A percentile compares a stretch with the other conserved stretches of the same genome.
phyloP scores from a whole-genome alignment of 2,888 invertebrate genomes.

The Andrena minutula region DNA sequence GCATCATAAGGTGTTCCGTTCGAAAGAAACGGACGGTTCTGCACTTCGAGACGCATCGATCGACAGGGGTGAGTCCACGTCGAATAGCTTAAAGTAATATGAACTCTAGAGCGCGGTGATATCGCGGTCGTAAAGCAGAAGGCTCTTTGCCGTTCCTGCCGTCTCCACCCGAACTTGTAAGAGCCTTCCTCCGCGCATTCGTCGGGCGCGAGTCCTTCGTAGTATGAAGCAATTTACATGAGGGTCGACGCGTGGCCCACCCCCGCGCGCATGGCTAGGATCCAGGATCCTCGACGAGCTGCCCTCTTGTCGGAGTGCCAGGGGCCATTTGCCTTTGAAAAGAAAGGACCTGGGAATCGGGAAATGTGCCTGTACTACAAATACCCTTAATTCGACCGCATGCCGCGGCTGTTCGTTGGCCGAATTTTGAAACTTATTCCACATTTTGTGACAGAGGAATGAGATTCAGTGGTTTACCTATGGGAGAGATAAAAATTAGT shows the following conservation, averaged over 20 bases:
- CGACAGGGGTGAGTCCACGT: conserved; percentile 17
- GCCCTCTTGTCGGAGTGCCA: conserved; percentile 53
- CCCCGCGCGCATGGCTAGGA: conserved; percentile 52
- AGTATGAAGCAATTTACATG: conserved; percentile 78
- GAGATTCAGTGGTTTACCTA: neutral
- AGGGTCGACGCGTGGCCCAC: conserved; percentile 67
- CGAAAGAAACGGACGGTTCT: conserved; percentile 38
- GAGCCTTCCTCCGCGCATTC: conserved; percentile 67
- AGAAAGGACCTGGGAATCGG: conserved; percentile 33
- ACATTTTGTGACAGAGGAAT: neutral
- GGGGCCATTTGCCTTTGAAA: conserved; percentile 37
- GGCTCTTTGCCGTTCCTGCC: conserved; percentile 66
- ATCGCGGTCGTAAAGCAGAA: conserved; percentile 80
- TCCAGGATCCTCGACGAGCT: conserved; percentile 41
- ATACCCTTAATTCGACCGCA: conserved; percentile 46
- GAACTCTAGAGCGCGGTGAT: conserved; percentile 79
- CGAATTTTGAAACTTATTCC: conserved; percentile 26
- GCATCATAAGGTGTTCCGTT: neutral
- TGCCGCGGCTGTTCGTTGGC: conserved; percentile 15
- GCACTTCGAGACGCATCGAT: conserved; percentile 53
- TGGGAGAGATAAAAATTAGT: neutral
- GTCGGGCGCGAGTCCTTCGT: conserved; percentile 61
- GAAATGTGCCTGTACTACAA: conserved; percentile 54
- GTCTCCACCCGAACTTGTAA: conserved; percentile 72
- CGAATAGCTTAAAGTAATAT: conserved; percentile 77